Evolutionary conservation across 2,113 vertebrate species (phyloP), one percentile per base, ranked within the genome.

Genomic region (Notothenia rossii): DNA sequence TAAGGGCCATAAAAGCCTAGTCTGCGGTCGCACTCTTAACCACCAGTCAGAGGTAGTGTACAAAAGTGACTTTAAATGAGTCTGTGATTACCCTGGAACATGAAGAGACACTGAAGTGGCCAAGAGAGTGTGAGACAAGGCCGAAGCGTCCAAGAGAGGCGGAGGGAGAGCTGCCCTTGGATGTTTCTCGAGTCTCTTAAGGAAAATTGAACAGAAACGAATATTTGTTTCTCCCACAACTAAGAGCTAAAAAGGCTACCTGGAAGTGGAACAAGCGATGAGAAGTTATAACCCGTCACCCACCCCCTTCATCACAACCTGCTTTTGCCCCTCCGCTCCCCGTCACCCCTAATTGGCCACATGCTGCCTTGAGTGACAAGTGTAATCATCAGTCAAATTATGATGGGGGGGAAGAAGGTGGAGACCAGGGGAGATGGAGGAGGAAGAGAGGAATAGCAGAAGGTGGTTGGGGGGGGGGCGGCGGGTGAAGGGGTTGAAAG

Each of bases 341-440:
- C 56, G 13, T 87, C 71, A 75, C 78, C 85, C 86, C 88, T 94
- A 95, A 95, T 94, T 94, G 94, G 94, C 92, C 94, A 95, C 95
- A 95, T 93, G 93, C 94, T 95, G 94, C 92, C 93, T 89, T 95
- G 94, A 95, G 84, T 95, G 94, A 94, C 94, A 92, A 89, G 93
- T 94, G 91, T 94, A 94, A 95, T 95, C 94, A 95, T 95, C 94
- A 95, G 93, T 94, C 93, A 95, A 94, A 96, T 95, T 94, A 94
- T 90, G 91, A 92, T 82, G 79, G 82, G 78, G 82, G 13, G 22
- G 81, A n/a, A 50, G 63, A 59, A 69, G 76, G 69, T 72, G 81
- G 85, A 80, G 78, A 81, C 77, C 48, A 22, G 33, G 65, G 71
- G 80, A 78, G 89, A 55, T 46, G 84, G 72, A 88, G 72, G 87